Base-by-base conservation (phyloP, 2,888 invertebrate genomes). In the Tenthredo amoena region DNA sequence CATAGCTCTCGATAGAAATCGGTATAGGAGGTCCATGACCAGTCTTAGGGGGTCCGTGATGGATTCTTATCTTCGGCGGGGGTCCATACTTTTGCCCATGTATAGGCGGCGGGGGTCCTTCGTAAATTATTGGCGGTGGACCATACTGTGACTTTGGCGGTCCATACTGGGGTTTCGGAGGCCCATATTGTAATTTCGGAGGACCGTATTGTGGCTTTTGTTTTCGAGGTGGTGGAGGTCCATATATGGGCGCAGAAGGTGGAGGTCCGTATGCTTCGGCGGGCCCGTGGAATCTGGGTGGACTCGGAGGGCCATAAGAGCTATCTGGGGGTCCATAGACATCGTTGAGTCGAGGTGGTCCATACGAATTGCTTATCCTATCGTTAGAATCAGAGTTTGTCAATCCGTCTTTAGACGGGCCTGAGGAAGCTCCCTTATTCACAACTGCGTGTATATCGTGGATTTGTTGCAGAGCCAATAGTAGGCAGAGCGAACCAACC, bases 101-200 rank as follows among this genome's bases (percentile, higher is more conserved):
- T 85, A 85, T 87, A 85, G 82, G 87, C 21, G 85, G 88, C 81
- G 92, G 91, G 31, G 91, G 90, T 58, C 90, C 91, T 84, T 79
- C 87, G 74, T 89, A 91, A 15, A 91, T 88, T 50, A 92, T 93
- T 87, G 94, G 94, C 7, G 94, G 95, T 1, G 94, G 94, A 0
- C 94, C 94, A 87, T 94, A 94, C 9, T 92, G 90, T 0, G 93
- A 93, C 88, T 94, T 94, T 0, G 94, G 94, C 1, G 93, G 90
- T 18, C 92, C 93, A 86, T 91, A 92, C 18, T 87, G 88, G n/a
- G 87, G 88, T 82, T 92, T 92, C 37, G 88, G 88, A 47, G 87
- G 86, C 65, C 86, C 94, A 84, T 94, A 94, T 2, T 91, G 89
- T 1, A 92, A 92, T 89, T 94, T 94, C 1, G 94, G 94, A 77